These are phyloP conservation scores for Neolamprologus ventralis DNA, from an alignment of 2,113 vertebrate species.

Conservation along the genomic window DNA sequence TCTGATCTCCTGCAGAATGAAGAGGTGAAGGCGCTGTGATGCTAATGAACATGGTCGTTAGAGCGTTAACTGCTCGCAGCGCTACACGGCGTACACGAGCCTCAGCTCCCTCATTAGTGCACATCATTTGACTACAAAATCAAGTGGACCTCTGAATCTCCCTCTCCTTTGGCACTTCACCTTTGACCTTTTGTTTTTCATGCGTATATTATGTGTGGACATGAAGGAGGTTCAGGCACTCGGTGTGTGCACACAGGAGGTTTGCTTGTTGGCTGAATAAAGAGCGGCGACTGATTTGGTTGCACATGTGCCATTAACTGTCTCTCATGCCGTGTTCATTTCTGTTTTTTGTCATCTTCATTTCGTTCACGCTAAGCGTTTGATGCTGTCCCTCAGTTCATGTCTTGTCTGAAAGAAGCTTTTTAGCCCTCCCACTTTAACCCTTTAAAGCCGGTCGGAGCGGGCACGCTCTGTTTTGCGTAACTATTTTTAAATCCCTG, in stretches of 20 bases:
- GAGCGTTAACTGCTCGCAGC: background rate
- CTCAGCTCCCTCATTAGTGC: background rate
- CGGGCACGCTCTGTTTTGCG: fast-evolving
- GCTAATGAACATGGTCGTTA: background rate
- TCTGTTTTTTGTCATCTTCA: background rate
- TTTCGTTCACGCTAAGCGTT: fast-evolving
- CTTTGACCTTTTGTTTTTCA: background rate
- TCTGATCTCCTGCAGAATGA: background rate
- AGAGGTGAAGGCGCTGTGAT: background rate
- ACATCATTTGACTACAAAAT: background rate
- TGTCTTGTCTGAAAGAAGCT: background rate
- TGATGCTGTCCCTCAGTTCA: background rate
- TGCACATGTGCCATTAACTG: background rate
- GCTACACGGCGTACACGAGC: fast-evolving
- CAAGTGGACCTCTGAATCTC: background rate
- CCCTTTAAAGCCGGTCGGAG: fast-evolving
- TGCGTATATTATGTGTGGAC: fast-evolving
- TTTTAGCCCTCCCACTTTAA: background rate
- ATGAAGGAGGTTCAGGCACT: background rate
- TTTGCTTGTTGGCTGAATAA: background rate
- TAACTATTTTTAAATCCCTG: fast-evolving
- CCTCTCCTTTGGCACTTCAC: background rate
- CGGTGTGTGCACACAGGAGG: background rate
- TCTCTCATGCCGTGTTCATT: background rate
- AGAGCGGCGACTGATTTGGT: background rate